phyloP scores from a whole-genome alignment of 2,888 invertebrate species.

The Drosophila acutilabella region DNA sequence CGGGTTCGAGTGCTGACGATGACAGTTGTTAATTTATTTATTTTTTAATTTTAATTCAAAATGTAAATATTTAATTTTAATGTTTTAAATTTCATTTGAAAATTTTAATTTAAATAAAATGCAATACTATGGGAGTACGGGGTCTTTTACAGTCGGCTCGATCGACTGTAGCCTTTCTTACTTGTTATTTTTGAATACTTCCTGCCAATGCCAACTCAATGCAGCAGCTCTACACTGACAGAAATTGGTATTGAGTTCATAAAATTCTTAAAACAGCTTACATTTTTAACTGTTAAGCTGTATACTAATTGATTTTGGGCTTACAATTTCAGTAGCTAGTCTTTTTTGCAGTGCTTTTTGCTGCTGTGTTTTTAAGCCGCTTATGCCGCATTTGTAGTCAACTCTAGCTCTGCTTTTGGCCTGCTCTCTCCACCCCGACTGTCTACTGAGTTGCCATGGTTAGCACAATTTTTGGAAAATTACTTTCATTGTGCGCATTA shows the following conservation, averaged over 20 bases:
- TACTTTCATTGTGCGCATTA: constrained; percentile 43
- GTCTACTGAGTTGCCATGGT: constrained; percentile 56
- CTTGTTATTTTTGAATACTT: constrained; percentile 51
- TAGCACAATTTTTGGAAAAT: constrained; percentile 42
- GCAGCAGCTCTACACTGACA: neutral
- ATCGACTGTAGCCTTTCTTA: too few relatives aligned
- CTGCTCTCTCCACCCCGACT: neutral
- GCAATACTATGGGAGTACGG: too few relatives aligned
- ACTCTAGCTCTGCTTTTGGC: constrained; percentile 9
- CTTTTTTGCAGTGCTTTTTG: constrained; percentile 7
- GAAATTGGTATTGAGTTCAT: neutral
- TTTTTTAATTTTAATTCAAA: too few relatives aligned
- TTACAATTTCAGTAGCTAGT: neutral
- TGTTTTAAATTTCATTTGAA: too few relatives aligned
- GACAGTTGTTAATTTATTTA: too few relatives aligned
- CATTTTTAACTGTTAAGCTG: too few relatives aligned
- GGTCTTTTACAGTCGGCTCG: too few relatives aligned
- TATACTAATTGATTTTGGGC: neutral
- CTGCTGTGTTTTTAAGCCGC: constrained; percentile 66
- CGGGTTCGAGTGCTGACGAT: too few relatives aligned
- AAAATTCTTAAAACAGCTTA: neutral
- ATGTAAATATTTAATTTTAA: too few relatives aligned
- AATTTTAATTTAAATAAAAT: too few relatives aligned
- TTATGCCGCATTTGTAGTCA: constrained; percentile 52
- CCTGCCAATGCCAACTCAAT: constrained; percentile 1